Evolutionary conservation across 2,797 vertebrate species (phyloP), one percentile per base, ranked within the genome.

Genomic region (Fratercula arctica): DNA sequence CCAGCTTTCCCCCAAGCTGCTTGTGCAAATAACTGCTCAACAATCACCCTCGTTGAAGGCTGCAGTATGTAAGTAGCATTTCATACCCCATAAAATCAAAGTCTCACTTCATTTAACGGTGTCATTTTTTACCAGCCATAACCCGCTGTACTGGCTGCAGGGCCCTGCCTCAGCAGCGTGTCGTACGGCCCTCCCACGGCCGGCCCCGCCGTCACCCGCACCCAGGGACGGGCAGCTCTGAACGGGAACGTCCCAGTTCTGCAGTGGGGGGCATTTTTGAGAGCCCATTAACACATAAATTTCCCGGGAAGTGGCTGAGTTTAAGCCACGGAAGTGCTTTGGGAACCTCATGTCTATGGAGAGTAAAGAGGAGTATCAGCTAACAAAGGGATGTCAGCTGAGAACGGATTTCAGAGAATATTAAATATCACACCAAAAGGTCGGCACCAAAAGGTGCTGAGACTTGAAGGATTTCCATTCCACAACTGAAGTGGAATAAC

Each of bases 1-100:
- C 33, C 67, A 33, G 5, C 15, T 66, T 41, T 35, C 82, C 60
- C 41, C 23, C 35, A 31, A 46, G 35, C 28, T 86, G 31, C 45
- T 66, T 46, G 46, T 50, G 63, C 57, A 87, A 70, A 64, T 29
- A 41, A 23, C 51, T 56, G 29, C 69, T 63, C 59, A 39, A 33
- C 43, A 56, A 54, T 54, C 51, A 31, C 10, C 45, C 63, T 57
- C 80, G 14, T 1, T 19, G 70, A 53, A 63, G 81, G 72, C 66
- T 82, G 66, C 56, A 41, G 29, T 11, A 10, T 25, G 26, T 37
- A 43, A 86, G 67, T 4, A 75, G 67, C 59, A 37, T 73, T 93
- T 93, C 79, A 68, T 87, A 85, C 64, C 64, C 57, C 74, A 63
- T 87, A 57, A 93, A 92, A 70, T 70, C 73, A 56, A 75, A 72